Evolutionary conservation across 2,797 vertebrate species (phyloP).

Genomic region (Orestias chungarensis): DNA sequence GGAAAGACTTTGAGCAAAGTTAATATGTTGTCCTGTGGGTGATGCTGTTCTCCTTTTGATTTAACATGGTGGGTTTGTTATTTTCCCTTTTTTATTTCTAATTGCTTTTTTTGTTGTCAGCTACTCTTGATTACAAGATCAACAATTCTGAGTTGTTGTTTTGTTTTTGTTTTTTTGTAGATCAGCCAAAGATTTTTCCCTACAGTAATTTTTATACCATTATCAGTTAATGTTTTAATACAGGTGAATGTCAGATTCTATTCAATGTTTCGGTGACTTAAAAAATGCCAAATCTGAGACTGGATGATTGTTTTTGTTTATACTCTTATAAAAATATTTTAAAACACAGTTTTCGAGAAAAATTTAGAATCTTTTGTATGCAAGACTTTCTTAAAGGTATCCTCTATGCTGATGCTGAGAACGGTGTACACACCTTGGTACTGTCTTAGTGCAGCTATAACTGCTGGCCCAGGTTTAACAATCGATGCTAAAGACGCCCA

Average conservation of each 20-base stretch:
- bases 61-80: background rate
- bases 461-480: too few relatives aligned
- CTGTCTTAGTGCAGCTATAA: too few relatives aligned
- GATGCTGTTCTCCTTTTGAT: constrained; percentile 30
- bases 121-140: too few relatives aligned
- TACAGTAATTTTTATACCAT: background rate
- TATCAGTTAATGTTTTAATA: background rate
- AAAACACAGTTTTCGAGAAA: too few relatives aligned
- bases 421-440: too few relatives aligned
- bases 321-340: background rate
- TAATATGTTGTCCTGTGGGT: constrained; percentile 46
- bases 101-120: background rate
- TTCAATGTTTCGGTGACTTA: background rate
- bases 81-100: background rate
- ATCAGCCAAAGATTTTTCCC: background rate
- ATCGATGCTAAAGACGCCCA: too few relatives aligned
- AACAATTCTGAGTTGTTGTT: too few relatives aligned
- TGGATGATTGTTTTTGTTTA: background rate
- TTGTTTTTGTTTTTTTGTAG: background rate
- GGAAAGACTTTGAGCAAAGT: background rate
- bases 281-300: background rate
- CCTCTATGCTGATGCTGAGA: too few relatives aligned
- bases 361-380: too few relatives aligned
- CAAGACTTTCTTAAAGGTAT: too few relatives aligned
- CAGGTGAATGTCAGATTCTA: background rate